phyloP scores from a whole-genome alignment of 1,140 invertebrate species.

The Saccostrea echinata region DNA sequence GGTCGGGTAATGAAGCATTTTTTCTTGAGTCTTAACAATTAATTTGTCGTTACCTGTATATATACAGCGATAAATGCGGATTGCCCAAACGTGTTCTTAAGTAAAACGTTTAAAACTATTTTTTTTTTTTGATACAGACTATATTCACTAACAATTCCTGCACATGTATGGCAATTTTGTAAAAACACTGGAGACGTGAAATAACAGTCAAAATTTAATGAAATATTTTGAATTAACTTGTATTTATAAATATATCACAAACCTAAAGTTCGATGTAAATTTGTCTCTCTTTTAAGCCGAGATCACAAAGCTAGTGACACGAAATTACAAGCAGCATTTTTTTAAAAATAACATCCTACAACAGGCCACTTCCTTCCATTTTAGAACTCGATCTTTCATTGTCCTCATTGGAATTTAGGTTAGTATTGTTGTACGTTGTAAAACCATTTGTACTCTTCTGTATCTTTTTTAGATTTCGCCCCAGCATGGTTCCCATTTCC shows the following conservation, averaged over 20 bases:
- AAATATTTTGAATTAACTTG: not conserved
- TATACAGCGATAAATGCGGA: too few species aligned
- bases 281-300: not conserved
- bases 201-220: too few species aligned
- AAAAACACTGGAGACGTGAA: too few species aligned
- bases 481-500: constrained; percentile 71
- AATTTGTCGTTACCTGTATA: too few species aligned
- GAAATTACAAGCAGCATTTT: not conserved
- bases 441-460: constrained; percentile 22
- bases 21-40: too few species aligned
- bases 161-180: too few species aligned
- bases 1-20: too few species aligned
- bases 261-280: not conserved
- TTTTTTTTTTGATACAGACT: too few species aligned
- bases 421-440: constrained; percentile 17
- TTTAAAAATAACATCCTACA: not conserved
- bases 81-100: too few species aligned
- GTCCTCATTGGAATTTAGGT: constrained; percentile 13
- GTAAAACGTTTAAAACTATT: too few species aligned
- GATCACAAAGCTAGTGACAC: not conserved
- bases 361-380: not conserved
- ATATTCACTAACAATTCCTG: too few species aligned
- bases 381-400: not conserved
- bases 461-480: not conserved
- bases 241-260: not conserved